These are phyloP conservation scores for Cataglyphis cursor DNA, from an alignment of 2,888 invertebrate species.

Conservation along the genomic window DNA sequence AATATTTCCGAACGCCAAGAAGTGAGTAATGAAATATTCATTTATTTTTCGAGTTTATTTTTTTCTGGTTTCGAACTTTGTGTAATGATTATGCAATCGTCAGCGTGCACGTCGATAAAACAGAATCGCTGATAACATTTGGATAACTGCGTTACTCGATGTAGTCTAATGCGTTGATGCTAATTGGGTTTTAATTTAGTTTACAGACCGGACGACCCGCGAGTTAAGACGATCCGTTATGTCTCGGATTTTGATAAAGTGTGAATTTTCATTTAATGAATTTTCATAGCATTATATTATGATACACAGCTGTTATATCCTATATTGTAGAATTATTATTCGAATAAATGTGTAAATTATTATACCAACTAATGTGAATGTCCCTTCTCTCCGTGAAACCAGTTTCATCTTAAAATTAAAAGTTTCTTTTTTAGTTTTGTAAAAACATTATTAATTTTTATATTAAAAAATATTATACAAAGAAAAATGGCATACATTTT, in stretches of 20 bases:
- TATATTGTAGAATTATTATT: conserved; percentile 23
- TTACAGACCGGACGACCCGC: conserved; percentile 76
- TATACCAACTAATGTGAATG: neutral
- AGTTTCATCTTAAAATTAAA: neutral
- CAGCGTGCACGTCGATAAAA: conserved; percentile 6
- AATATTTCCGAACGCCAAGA: conserved; percentile 10
- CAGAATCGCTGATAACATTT: neutral
- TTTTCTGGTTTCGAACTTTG: conserved; percentile 36
- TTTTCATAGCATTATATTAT: neutral
- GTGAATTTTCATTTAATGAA: neutral
- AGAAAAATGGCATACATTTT: neutral
- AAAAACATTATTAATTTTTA: conserved; percentile 14
- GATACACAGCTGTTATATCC: conserved; percentile 2
- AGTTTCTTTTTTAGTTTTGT: neutral
- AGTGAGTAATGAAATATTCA: conserved; percentile 57
- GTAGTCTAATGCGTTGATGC: neutral
- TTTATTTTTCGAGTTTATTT: neutral
- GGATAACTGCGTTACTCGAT: neutral
- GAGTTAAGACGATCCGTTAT: conserved; percentile 58
- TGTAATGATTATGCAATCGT: conserved; percentile 12
- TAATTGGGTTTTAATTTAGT: conserved; percentile 67
- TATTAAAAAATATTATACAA: neutral
- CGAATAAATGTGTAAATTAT: conserved; percentile 23
- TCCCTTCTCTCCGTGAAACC: neutral
- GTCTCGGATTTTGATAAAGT: conserved; percentile 15